Percentiles rank a stretch among this genome's conserved stretches.
Evolutionary conservation across 2,797 vertebrate genomes (phyloP).

Genomic region (Tadarida brasiliensis): DNA sequence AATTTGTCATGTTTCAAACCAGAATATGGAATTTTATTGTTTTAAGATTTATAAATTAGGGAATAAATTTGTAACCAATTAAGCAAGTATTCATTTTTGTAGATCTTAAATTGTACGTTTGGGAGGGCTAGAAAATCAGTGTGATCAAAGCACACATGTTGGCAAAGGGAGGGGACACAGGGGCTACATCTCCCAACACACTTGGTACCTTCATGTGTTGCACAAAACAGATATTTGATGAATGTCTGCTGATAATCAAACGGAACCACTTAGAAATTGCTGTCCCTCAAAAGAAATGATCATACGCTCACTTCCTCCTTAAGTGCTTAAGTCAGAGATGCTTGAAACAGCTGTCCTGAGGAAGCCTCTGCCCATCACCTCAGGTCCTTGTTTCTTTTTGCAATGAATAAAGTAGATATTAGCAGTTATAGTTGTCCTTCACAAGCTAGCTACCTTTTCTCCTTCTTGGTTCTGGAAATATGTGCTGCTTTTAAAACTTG

Average conservation of each 20-base stretch:
- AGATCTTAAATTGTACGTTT: neutral
- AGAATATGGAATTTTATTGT: conserved; percentile 42
- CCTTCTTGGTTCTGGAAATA: neutral
- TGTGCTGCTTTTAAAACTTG: neutral
- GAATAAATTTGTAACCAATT: neutral
- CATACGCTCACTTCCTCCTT: neutral
- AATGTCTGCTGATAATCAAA: neutral
- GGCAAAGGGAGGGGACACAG: accelerated
- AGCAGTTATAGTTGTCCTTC: neutral
- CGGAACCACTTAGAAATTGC: neutral
- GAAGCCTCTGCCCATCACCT: neutral
- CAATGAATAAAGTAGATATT: neutral
- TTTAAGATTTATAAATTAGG: conserved; percentile 24
- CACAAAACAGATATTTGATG: neutral
- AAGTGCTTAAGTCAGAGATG: neutral
- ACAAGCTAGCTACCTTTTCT: neutral
- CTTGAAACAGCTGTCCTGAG: neutral
- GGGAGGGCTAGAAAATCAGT: neutral
- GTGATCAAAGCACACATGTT: neutral
- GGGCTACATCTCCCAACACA: neutral
- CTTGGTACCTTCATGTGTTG: neutral
- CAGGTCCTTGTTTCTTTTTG: neutral
- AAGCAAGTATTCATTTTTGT: neutral
- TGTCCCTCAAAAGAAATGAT: neutral
- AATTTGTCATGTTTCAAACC: conserved; percentile 50